Evolutionary conservation across 2,113 vertebrate species (phyloP), one percentile per base, ranked within the genome.

Genomic region (Sterna hirundo): DNA sequence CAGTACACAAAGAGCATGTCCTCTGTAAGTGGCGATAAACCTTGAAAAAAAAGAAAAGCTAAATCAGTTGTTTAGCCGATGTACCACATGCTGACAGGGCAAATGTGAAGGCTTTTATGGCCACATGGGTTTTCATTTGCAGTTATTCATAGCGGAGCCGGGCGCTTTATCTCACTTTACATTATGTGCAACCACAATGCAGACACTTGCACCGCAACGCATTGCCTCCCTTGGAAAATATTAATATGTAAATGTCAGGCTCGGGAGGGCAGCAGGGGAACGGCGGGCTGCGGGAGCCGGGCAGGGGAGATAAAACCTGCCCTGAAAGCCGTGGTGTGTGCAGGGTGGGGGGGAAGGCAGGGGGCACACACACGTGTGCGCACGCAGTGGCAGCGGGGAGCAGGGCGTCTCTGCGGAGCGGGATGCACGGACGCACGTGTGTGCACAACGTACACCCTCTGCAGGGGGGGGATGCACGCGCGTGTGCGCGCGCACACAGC

Each of bases 211-310:
- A 94, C 96, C 74, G 58, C 94, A 91, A 78, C 51, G 82, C 92
- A 22, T 71, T 51, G 90, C 96, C 97, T 98, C 97, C 96, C 96
- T 34, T 42, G 61, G 97, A 97, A 97, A 97, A 98, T 97, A 98
- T 98, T 98, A 97, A 98, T 97, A 98, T 97, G 97, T 97, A 98
- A 98, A 98, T 97, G 98, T 97, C 97, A 97, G 94, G 94, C 97
- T 97, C 77, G 15, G 52, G 95, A 97, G 98, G 94, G 97, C 98
- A 96, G 97, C 47, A 22, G 82, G 92, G 96, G 96, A 97, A 88
- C 25, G 55, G 89, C 74, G 27, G 65, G 61, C 75, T 77, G 88
- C 30, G 26, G 78, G 95, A 77, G 64, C 96, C 85, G 78, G 26
- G 84, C 82, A 32, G 87, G 88, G 77, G 71, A 93, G 97, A 98